Evolutionary conservation across 2,888 invertebrate genomes (phyloP).

Genomic region (Cerceris ruficornis): DNA sequence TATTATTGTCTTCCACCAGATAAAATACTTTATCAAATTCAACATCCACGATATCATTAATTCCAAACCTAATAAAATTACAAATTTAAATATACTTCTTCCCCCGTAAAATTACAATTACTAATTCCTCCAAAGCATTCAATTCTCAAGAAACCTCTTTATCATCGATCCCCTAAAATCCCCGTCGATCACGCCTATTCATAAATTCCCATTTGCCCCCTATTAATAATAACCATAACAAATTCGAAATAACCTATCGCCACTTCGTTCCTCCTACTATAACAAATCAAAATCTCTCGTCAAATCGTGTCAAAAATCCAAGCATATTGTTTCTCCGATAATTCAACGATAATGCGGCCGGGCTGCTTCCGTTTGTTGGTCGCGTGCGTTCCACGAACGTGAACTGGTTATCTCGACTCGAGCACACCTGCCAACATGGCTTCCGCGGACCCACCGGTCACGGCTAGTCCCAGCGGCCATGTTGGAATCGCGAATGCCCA

Average conservation of each 20-base stretch:
- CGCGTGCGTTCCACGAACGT: slow-evolving; percentile 63
- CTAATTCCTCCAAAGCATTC: no score
- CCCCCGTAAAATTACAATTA: no score
- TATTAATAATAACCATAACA: no score
- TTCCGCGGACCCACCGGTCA: slow-evolving; percentile 80
- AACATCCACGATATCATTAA: background rate
- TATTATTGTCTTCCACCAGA: slow-evolving; percentile 6
- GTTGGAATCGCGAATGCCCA: slow-evolving; percentile 78
- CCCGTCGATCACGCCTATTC: background rate
- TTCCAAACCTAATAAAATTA: background rate
- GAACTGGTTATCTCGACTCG: slow-evolving; percentile 68
- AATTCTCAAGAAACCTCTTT: no score
- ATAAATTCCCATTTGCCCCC: background rate
- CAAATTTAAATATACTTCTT: no score
- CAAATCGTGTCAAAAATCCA: background rate
- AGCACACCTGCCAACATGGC: slow-evolving; percentile 82
- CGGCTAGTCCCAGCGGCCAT: slow-evolving; percentile 80
- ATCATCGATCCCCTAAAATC: background rate
- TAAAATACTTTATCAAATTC: background rate
- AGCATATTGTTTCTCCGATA: slow-evolving; percentile 5
- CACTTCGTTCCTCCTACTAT: no score
- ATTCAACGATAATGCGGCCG: slow-evolving; percentile 14
- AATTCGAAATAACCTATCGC: no score
- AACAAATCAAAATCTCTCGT: background rate
- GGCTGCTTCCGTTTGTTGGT: slow-evolving; percentile 48